A percentile compares a stretch with the other conserved stretches of the same genome.
These are phyloP conservation scores for Embidobia sp. DNA, from an alignment of 2,888 invertebrate genomes.

Conservation along the genomic window DNA sequence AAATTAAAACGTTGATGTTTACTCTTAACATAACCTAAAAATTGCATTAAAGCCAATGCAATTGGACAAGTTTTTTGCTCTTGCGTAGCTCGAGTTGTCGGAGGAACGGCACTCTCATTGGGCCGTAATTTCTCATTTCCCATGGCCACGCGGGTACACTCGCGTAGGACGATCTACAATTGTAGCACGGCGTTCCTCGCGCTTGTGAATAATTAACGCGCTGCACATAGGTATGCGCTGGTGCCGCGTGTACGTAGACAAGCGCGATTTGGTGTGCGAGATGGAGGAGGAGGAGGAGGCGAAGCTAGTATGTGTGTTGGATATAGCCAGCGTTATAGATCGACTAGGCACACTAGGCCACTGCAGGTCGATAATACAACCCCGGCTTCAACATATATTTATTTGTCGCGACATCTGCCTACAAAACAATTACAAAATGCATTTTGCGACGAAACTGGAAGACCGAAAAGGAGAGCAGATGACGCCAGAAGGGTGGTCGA, in stretches of 20 bases:
- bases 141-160: slow-evolving; percentile 56
- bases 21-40: slow-evolving; percentile 31
- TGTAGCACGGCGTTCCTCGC: slow-evolving; percentile 58
- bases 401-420: slow-evolving; percentile 61
- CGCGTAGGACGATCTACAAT: slow-evolving; percentile 51
- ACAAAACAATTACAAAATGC: slow-evolving; percentile 56
- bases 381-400: slow-evolving; percentile 59
- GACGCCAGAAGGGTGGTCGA: too few species aligned
- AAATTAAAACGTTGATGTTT: not conserved
- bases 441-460: too few species aligned
- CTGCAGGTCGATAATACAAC: slow-evolving; percentile 68
- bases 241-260: slow-evolving; percentile 42
- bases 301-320: slow-evolving; percentile 53
- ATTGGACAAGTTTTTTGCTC: too few species aligned
- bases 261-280: slow-evolving; percentile 42
- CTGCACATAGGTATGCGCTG: slow-evolving; percentile 51
- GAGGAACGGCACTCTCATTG: slow-evolving; percentile 37
- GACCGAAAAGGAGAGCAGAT: too few species aligned
- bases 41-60: slow-evolving; percentile 3
- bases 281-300: slow-evolving; percentile 21
- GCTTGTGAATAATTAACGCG: slow-evolving; percentile 65
- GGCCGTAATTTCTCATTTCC: slow-evolving; percentile 66
- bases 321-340: slow-evolving; percentile 59
- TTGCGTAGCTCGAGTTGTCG: slow-evolving; percentile 23
- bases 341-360: slow-evolving; percentile 69